These are phyloP conservation scores for Ctenosaura bakeri DNA, from an alignment of 2,797 vertebrate species.

Conservation along the genomic window DNA sequence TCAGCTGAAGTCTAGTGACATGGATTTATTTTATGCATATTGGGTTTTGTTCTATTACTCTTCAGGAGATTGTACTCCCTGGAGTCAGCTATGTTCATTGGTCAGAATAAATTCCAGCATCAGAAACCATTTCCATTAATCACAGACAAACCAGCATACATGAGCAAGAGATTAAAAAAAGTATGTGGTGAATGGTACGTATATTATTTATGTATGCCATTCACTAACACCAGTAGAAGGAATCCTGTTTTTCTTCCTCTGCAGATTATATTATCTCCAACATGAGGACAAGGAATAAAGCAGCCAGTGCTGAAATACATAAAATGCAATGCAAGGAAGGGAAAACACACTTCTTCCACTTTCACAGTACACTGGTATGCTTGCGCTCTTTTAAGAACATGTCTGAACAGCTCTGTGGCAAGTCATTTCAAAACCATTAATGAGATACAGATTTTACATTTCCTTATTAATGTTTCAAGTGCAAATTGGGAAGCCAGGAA, in stretches of 20 bases:
- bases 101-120: constrained; percentile 85
- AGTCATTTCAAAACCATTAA: not conserved
- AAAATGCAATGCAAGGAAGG: constrained; percentile 29
- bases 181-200: constrained; percentile 65
- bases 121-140: constrained; percentile 84
- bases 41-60: constrained; percentile 83
- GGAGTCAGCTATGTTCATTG: constrained; percentile 83
- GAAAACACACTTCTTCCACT: constrained; percentile 32
- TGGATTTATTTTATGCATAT: constrained; percentile 85
- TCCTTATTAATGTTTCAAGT: not conserved
- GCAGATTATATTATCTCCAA: constrained; percentile 51
- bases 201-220: constrained; percentile 72
- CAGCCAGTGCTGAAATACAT: constrained; percentile 24
- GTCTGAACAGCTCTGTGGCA: not conserved
- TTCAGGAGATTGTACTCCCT: constrained; percentile 82
- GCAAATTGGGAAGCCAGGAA: not conserved
- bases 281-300: constrained; percentile 49
- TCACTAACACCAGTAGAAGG: constrained; percentile 58
- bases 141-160: constrained; percentile 75
- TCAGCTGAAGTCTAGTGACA: constrained; percentile 76
- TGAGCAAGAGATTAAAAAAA: constrained; percentile 77
- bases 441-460: constrained; percentile 9
- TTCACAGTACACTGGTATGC: rapidly evolving
- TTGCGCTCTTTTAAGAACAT: not conserved
- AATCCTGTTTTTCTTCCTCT: constrained; percentile 56